phyloP scores from a whole-genome alignment of 2,113 vertebrate genomes.

The Gallinago media region DNA sequence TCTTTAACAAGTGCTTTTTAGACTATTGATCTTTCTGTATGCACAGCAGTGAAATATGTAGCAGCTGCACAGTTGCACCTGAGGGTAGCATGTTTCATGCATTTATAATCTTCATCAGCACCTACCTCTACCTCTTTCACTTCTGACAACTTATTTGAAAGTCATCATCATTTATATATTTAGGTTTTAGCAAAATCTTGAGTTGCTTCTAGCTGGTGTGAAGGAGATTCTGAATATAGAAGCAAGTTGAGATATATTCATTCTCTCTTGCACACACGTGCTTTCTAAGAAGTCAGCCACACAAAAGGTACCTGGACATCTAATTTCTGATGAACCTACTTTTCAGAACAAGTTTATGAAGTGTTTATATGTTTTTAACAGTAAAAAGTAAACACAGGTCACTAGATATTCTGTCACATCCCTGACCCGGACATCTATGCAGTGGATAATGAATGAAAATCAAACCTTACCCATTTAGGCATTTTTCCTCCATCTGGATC shows the following conservation, averaged over 20 bases:
- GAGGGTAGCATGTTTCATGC: neutral
- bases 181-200: neutral
- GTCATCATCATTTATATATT: neutral
- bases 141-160: neutral
- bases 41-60: neutral
- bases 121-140: neutral
- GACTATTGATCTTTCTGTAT: neutral
- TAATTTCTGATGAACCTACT: neutral
- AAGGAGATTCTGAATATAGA: neutral
- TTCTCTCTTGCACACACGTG: rapidly evolving
- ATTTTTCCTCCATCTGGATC: slow-evolving; percentile 93
- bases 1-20: neutral
- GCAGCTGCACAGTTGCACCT: neutral
- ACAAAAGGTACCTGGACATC: rapidly evolving
- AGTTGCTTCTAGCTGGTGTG: neutral
- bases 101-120: neutral
- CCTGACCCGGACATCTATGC: neutral
- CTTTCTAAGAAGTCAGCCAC: neutral
- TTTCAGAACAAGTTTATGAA: neutral
- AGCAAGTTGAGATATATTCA: neutral
- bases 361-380: neutral
- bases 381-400: neutral
- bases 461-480: slow-evolving; percentile 92
- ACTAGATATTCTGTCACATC: neutral
- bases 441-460: neutral